phyloP scores from a whole-genome alignment of 2,113 vertebrate species.

The Peromyscus californicus region DNA sequence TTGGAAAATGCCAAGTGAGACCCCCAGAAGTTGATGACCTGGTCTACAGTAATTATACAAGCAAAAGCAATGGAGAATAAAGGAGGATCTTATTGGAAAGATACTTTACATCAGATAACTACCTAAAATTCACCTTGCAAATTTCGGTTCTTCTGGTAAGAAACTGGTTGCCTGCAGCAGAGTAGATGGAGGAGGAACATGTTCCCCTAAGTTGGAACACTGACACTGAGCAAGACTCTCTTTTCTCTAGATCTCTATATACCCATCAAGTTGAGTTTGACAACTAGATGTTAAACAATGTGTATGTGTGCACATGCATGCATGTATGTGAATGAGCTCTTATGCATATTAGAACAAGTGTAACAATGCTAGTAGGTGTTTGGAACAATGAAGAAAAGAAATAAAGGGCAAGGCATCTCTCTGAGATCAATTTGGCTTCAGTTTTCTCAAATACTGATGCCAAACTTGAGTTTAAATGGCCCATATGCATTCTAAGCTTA shows the following conservation, averaged over 20 bases:
- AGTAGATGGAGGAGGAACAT: background rate
- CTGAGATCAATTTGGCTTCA: constrained; percentile 43
- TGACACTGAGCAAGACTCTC: background rate
- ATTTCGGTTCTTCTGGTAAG: background rate
- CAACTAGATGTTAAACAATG: background rate
- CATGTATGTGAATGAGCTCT: background rate
- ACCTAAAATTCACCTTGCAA: background rate
- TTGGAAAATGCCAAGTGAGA: background rate
- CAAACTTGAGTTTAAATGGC: constrained; percentile 12
- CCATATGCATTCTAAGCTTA: constrained; percentile 17
- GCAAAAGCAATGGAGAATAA: background rate
- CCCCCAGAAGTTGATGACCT: constrained; percentile 7
- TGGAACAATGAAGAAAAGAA: constrained; percentile 54
- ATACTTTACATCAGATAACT: background rate
- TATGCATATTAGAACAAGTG: background rate
- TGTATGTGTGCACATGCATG: background rate
- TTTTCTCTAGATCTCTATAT: background rate
- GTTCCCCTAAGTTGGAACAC: background rate
- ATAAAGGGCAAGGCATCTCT: background rate
- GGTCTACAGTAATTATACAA: background rate
- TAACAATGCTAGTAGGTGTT: background rate
- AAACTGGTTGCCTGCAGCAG: background rate
- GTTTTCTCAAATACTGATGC: constrained; percentile 31
- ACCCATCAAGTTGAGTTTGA: background rate
- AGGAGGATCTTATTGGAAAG: background rate